Evolutionary conservation across 2,888 invertebrate species (phyloP).

Genomic region (Pterobdella sp.): DNA sequence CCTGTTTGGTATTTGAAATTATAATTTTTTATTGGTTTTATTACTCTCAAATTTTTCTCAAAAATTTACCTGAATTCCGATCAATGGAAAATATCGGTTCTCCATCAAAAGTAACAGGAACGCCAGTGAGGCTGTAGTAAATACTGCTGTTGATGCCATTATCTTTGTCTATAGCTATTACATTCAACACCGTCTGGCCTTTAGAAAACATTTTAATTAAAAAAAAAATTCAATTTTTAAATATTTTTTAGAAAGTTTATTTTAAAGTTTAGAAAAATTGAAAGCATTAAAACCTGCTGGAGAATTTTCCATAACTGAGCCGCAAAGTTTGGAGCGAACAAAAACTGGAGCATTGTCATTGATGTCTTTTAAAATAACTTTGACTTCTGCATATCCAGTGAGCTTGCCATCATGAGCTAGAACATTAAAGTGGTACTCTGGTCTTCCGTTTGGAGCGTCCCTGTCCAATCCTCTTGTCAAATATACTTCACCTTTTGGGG

Average conservation of each 20-base stretch:
- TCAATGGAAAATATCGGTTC: constrained; percentile 41
- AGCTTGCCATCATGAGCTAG: constrained; percentile 54
- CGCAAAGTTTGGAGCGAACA: constrained; percentile 41
- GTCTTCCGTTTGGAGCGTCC: constrained; percentile 37
- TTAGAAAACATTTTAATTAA: neutral
- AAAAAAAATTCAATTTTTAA: neutral
- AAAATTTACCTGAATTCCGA: constrained; percentile 40
- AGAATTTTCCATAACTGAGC: constrained; percentile 84
- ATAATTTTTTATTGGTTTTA: neutral
- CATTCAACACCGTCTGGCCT: constrained; percentile 71
- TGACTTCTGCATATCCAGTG: constrained; percentile 91
- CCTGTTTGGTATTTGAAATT: neutral
- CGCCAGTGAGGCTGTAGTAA: constrained; percentile 40
- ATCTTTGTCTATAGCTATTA: constrained; percentile 94
- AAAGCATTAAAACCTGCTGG: constrained; percentile 61
- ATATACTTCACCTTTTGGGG: constrained; percentile 73
- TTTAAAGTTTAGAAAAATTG: constrained; percentile 9
- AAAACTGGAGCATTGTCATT: constrained; percentile 95
- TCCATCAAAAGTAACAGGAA: constrained; percentile 33
- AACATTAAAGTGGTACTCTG: constrained; percentile 43
- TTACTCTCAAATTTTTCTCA: too few relatives aligned
- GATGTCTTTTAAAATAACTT: constrained; percentile 90
- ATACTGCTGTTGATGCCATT: constrained; percentile 78
- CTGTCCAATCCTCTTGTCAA: constrained; percentile 84
- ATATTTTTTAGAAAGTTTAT: neutral